A percentile compares a stretch with the other conserved stretches of the same genome.
phyloP scores from a whole-genome alignment of 2,888 invertebrate genomes.

The Cepaea hortensis region DNA sequence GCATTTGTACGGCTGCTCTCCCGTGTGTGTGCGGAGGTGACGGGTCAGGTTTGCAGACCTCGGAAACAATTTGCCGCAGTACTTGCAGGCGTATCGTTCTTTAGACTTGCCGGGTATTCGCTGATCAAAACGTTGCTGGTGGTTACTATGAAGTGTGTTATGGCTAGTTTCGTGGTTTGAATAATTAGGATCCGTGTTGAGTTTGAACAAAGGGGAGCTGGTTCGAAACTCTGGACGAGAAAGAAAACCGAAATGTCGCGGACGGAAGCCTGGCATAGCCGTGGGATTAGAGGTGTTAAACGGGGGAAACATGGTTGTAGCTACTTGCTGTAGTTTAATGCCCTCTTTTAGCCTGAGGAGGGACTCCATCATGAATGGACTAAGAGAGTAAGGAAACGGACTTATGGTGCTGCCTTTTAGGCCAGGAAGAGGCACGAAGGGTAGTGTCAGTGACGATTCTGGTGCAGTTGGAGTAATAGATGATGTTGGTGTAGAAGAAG shows the following conservation, averaged over 20 bases:
- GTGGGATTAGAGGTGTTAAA: slow-evolving; percentile 65
- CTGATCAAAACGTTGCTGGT: slow-evolving; percentile 38
- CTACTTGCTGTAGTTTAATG: slow-evolving; percentile 52
- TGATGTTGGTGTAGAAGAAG: not conserved
- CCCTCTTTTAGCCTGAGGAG: slow-evolving; percentile 69
- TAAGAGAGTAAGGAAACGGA: slow-evolving; percentile 52
- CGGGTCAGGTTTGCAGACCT: slow-evolving; percentile 94
- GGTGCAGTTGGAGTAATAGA: not conserved
- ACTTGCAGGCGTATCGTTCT: slow-evolving; percentile 92
- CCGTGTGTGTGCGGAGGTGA: slow-evolving; percentile 97
- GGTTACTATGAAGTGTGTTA: slow-evolving; percentile 31
- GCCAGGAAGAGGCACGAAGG: slow-evolving; percentile 45
- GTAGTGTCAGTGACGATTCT: slow-evolving; percentile 38
- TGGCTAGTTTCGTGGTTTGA: not conserved
- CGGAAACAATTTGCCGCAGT: slow-evolving; percentile 96
- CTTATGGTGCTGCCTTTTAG: slow-evolving; percentile 37
- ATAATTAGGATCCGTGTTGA: slow-evolving; percentile 52
- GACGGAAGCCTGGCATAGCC: slow-evolving; percentile 57
- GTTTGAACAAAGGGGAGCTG: slow-evolving; percentile 52
- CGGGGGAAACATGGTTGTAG: slow-evolving; percentile 60
- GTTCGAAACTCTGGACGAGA: slow-evolving; percentile 46
- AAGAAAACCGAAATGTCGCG: slow-evolving; percentile 57
- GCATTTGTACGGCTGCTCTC: slow-evolving; percentile 86
- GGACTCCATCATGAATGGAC: slow-evolving; percentile 62
- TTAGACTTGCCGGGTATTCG: slow-evolving; percentile 39